Base-by-base conservation (phyloP, 2,797 vertebrate genomes). In the Petrocephalus sullivani region DNA sequence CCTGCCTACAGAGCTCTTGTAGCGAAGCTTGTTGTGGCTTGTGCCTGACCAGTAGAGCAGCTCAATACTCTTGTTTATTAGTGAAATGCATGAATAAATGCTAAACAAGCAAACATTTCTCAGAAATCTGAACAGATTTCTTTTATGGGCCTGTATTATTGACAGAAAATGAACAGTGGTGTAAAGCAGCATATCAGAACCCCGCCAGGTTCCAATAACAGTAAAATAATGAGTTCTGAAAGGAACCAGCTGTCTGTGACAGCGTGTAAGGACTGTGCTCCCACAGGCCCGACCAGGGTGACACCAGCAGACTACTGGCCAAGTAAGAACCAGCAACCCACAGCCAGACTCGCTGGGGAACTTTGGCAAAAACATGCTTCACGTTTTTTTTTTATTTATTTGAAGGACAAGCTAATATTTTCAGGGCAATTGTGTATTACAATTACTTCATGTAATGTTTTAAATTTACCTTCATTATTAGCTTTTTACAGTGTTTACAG, bases 301-400 rank as follows among this genome's bases (percentile, higher is more conserved):
- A 87, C 87, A 75, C 53, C 46, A 90, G 89, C 23, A 61, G n/a
- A 89, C 89, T 89, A 90, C 90, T 92, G 88, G 93, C 89, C 91
- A 92, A 91, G 16, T n/a, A 78, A 78, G 71, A 78, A 78, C 37
- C 71, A 78, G 71, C 71, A 78, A 6, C 37, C 71, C 37, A 46
- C 71, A 78, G 71, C 37, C 71, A 78, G 37, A 46, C 37, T 78
- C 37, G 0, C 37, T 78, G 16, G 71, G 71, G 71, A 78, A 46
- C 71, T 41, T 46, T n/a, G 71, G 71, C 71, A 78, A 78, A 78
- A 46, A 78, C 71, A 78, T 41, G 71, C 71, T 78, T 46, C 16
- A 46, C 0, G 16, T 46, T 78, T n/a, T 67, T 46, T 46, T 46
- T 46, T 46, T 46, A 0, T 46, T 46, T 46, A 2, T 56, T 14